Evolutionary conservation across 35 echinoderm and acorn worm species (phyloP).

Genomic region (Acanthaster planci): DNA sequence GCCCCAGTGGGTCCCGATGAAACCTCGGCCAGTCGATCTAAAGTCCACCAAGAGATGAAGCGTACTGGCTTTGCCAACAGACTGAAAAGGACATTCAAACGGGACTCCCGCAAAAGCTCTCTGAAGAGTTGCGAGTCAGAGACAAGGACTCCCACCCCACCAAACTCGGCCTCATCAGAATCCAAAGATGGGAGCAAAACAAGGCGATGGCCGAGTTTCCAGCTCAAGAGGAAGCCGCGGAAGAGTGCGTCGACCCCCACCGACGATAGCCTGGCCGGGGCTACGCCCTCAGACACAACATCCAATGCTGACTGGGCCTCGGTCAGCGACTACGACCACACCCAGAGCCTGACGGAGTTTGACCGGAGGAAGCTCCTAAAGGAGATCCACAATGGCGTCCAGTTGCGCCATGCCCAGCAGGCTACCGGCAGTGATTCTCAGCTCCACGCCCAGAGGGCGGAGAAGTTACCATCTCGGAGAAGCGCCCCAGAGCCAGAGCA

Average conservation of each 20-base stretch:
- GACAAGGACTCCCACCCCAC: slow-evolving; percentile 35
- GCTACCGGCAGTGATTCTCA: slow-evolving; percentile 79
- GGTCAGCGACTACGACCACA: slow-evolving; percentile 55
- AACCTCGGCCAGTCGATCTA: slow-evolving; percentile 38
- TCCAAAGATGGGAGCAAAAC: slow-evolving; percentile 26
- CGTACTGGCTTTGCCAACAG: slow-evolving; percentile 79
- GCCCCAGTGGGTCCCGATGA: slow-evolving; percentile 3
- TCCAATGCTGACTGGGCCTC: slow-evolving; percentile 70
- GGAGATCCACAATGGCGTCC: slow-evolving; percentile 64
- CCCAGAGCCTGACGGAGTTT: slow-evolving; percentile 56
- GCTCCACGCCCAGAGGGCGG: slow-evolving; percentile 7
- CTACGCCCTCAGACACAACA: slow-evolving; percentile 75
- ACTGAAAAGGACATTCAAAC: slow-evolving; percentile 71
- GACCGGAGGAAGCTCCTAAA: slow-evolving; percentile 72
- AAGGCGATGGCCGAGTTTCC: slow-evolving; percentile 71
- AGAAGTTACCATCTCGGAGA: background rate
- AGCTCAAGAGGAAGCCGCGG: slow-evolving; percentile 69
- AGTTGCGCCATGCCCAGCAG: slow-evolving; percentile 29
- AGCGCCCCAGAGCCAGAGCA: background rate
- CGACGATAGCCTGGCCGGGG: slow-evolving; percentile 77
- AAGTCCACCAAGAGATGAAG: slow-evolving; percentile 88
- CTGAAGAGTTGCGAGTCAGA: slow-evolving; percentile 28
- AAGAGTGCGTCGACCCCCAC: slow-evolving; percentile 84
- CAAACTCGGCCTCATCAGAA: slow-evolving; percentile 27
- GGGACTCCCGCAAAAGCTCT: slow-evolving; percentile 50